Evolutionary conservation across 2,888 invertebrate genomes (phyloP), one percentile per base, ranked within the genome.

Genomic region (Mythimna pallens): DNA sequence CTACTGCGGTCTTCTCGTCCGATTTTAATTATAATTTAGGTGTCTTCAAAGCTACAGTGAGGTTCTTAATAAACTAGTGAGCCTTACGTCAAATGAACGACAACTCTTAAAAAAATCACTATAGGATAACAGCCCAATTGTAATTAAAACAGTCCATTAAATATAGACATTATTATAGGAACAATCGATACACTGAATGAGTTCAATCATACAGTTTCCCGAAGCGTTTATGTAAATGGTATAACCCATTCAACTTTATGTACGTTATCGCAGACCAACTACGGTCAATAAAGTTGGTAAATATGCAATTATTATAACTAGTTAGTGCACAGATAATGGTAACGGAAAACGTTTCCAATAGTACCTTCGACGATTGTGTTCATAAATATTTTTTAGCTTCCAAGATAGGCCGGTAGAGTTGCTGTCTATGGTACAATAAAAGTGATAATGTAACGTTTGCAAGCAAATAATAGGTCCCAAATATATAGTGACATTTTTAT

Each of bases 281-380:
- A 77, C 50, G 52, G 65, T 80, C 83, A 83, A 83, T 86, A 86
- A 86, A 85, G 73, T 80, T 75, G 62, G 76, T 85, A 78, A 86
- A 83, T 85, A 85, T 86, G 76, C 83, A 85, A 78, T 86, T 86
- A 85, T 82, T 76, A 72, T 83, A 76, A 83, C 82, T 82, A 80
- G 78, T 76, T 70, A 73, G 71, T 61, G 47, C 54, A 58, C 63
- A 81, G 80, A 75, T 85, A 83, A 85, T 83, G 75, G 67, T 70
- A 25, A 62, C 71, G 58, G 61, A n/a, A 65, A 65, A 61, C 63
- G 63, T 72, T 77, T 63, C 52, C 76, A 81, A 62, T 65, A 65
- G 63, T 64, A 50, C 58, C 62, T 62, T 61, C 47, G 62, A 65
- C 76, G 43, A 73, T 73, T 83, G 59, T 69, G 47, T 70, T 30